Evolutionary conservation across 2,888 invertebrate species (phyloP), one percentile per base, ranked within the genome.

Genomic region (Drosophila anomalata): DNA sequence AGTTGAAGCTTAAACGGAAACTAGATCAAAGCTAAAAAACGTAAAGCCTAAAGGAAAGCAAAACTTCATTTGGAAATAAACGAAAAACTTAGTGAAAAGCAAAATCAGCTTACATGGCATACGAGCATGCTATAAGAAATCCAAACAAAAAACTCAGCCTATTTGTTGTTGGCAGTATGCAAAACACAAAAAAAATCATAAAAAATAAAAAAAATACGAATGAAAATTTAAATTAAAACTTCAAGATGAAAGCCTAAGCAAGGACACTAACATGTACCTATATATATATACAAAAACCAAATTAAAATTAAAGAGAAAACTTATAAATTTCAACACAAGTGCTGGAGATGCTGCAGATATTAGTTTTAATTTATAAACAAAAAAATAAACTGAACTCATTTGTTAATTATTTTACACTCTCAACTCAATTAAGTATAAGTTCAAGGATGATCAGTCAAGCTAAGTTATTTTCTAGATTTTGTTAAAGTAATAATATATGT

Each of bases 241-340:
- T 57, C 54, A 60, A 54, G 69, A 77, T 67, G 67, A 73, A 78
- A 76, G 87, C 84, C 83, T 88, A 83, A 76, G 87, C 81, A 87
- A 88, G 84, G 88, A 88, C 85, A 85, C 88, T 88, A 87, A 85
- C 87, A 85, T 84, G 88, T 85, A 88, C 88, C 88, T 88, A 85
- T 87, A 86, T 83, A 86, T 74, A 72, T 75, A 74, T 83, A 84
- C 76, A 84, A 73, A 76, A 71, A 75, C 68, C 68, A 66, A 62
- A 54, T 68, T 53, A 61, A 74, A 55, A 14, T 54, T 42, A 44
- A 55, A 39, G 20, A 51, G 29, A 52, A 52, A 65, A 53, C 65
- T 46, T 47, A 48, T 48, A 46, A 57, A 67, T 52, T 41, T 41
- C 54, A 75, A 59, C 73, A 77, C 69, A 79, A 83, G 85, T 77